Conservation (phyloP, 1,140 invertebrate genomes). For the Himalopsyche phryganea region DNA sequence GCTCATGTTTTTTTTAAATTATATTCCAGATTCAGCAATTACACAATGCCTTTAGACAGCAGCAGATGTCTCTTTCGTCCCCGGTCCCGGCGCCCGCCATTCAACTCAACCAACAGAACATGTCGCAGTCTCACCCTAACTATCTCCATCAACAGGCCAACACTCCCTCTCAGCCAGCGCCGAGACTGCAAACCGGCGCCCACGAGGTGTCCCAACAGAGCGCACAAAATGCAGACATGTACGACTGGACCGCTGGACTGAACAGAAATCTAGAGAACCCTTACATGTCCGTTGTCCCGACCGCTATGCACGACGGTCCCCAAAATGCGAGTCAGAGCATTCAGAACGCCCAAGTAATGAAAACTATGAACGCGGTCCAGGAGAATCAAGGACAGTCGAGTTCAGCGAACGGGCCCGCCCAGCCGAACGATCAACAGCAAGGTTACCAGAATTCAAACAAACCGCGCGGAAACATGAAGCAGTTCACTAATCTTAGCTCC, state of each 20-base stretch:
- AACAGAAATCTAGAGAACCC: neutral
- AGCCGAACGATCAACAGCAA: constrained; percentile 13
- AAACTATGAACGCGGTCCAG: neutral
- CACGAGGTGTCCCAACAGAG: neutral
- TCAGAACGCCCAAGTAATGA: neutral
- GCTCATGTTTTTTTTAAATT: no score
- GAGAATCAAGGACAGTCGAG: neutral
- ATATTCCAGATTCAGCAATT: constrained; percentile 24
- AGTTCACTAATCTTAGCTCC: constrained; percentile 14
- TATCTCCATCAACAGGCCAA: constrained; percentile 34
- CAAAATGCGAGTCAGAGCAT: neutral
- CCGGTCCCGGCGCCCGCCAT: constrained; percentile 41
- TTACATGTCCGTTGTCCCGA: neutral
- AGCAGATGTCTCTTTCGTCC: constrained; percentile 46
- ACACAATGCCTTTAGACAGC: constrained; percentile 38
- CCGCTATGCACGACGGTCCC: neutral
- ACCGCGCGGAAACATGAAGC: constrained; percentile 6
- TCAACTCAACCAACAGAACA: constrained; percentile 27
- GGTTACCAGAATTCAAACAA: constrained; percentile 5
- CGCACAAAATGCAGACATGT: neutral
- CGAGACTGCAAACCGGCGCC: neutral
- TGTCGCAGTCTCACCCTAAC: constrained; percentile 44
- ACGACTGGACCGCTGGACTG: neutral
- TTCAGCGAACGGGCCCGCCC: neutral
- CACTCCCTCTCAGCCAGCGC: constrained; percentile 23